These are phyloP conservation scores for Oligia fasciuncula DNA, from an alignment of 2,888 invertebrate species.

Conservation along the genomic window DNA sequence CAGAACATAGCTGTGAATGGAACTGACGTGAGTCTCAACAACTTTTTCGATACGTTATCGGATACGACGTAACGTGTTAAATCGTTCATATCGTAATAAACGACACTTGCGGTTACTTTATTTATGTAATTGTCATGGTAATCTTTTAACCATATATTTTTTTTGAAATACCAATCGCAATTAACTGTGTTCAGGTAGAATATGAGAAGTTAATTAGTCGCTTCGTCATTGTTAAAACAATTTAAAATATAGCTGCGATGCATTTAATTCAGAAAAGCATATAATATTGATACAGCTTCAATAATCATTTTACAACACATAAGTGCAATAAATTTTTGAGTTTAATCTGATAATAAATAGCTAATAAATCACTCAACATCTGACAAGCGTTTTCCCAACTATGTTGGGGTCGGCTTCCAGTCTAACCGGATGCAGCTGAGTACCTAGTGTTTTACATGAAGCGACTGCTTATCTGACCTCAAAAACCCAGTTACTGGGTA, in stretches of 20 bases:
- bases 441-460: not conserved
- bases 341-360: not conserved
- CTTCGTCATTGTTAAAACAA: not conserved
- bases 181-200: not conserved
- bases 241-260: constrained; percentile 1
- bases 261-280: not conserved
- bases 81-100: constrained; percentile 54
- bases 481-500: not conserved
- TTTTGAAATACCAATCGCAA: not conserved
- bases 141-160: not conserved
- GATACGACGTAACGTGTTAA: constrained; percentile 69
- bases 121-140: not conserved
- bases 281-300: not conserved
- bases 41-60: constrained; percentile 77
- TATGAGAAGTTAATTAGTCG: constrained; percentile 6
- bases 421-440: no score
- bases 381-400: no score
- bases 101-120: constrained; percentile 10
- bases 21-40: constrained; percentile 66
- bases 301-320: not conserved
- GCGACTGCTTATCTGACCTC: not conserved
- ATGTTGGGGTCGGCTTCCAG: no score
- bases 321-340: not conserved
- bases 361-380: no score
- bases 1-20: constrained; percentile 66